A percentile compares a stretch with the other conserved stretches of the same genome.
Evolutionary conservation across 2,888 invertebrate species (phyloP).

Genomic region (Drosophila quinaria): DNA sequence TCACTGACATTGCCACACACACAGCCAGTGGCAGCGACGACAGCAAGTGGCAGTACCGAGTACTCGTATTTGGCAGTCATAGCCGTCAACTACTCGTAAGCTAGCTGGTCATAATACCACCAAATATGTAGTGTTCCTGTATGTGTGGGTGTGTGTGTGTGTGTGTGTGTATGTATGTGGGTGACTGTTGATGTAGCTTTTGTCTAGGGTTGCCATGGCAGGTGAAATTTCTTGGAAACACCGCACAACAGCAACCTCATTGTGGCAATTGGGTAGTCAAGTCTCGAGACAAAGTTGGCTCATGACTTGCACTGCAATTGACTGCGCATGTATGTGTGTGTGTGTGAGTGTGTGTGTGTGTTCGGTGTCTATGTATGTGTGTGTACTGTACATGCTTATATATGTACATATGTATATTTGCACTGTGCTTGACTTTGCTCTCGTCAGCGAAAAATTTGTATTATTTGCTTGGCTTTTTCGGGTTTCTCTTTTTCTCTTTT

Average conservation of each 20-base stretch:
- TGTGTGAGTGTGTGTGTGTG: slow-evolving; percentile 19
- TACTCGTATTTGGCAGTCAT: slow-evolving; percentile 67
- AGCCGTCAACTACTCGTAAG: slow-evolving; percentile 61
- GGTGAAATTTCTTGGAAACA: slow-evolving; percentile 80
- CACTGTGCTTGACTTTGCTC: slow-evolving; percentile 62
- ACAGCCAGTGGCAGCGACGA: slow-evolving; percentile 43
- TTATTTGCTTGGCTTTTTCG: slow-evolving; percentile 65
- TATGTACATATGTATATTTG: slow-evolving; percentile 41
- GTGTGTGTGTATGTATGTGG: neutral
- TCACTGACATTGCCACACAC: slow-evolving; percentile 24
- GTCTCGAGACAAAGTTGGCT: slow-evolving; percentile 35
- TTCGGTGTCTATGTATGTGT: slow-evolving; percentile 11
- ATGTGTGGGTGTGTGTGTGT: neutral
- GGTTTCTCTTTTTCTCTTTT: slow-evolving; percentile 1
- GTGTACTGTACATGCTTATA: slow-evolving; percentile 16
- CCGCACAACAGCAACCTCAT: slow-evolving; percentile 53
- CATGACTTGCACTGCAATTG: slow-evolving; percentile 54
- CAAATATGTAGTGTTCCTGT: slow-evolving; percentile 19
- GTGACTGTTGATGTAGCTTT: slow-evolving; percentile 33
- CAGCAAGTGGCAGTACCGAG: slow-evolving; percentile 64
- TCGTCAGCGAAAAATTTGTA: slow-evolving; percentile 73
- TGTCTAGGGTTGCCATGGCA: slow-evolving; percentile 59
- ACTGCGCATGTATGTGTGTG: slow-evolving; percentile 22
- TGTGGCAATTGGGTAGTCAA: slow-evolving; percentile 46
- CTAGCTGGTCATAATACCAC: slow-evolving; percentile 59